phyloP scores from a whole-genome alignment of 1,140 invertebrate genomes.

The Formica selysi region DNA sequence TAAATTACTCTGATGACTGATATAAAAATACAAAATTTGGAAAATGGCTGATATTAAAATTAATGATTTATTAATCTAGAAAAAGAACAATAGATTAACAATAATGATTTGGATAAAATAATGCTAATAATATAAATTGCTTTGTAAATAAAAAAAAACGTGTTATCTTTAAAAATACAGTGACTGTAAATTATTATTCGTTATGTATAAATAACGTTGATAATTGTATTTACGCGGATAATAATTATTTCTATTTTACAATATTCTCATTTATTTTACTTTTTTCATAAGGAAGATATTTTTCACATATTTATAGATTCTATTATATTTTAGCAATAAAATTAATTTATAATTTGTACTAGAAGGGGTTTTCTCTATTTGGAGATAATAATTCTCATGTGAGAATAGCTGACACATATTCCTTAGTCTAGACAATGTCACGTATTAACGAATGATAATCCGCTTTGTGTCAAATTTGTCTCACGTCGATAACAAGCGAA shows the following conservation, averaged over 20 bases:
- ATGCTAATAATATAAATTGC: neutral
- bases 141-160: neutral
- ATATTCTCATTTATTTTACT: too few relatives aligned
- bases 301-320: neutral
- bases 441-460: conserved; percentile 58
- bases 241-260: neutral
- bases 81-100: neutral
- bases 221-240: neutral
- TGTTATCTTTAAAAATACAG: neutral
- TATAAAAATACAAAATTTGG: neutral
- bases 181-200: neutral
- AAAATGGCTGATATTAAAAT: neutral
- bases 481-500: conserved; percentile 39
- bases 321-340: neutral
- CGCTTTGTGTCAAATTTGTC: conserved; percentile 45
- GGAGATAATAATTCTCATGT: neutral
- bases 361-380: neutral
- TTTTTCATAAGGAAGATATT: too few relatives aligned
- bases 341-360: neutral
- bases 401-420: neutral
- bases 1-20: too few relatives aligned
- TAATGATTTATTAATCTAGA: neutral
- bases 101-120: neutral
- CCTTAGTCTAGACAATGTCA: conserved; percentile 8
- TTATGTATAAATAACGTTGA: too few relatives aligned